These are phyloP conservation scores for Xanthorhoe designata DNA, from an alignment of 2,888 invertebrate genomes.

Conservation along the genomic window DNA sequence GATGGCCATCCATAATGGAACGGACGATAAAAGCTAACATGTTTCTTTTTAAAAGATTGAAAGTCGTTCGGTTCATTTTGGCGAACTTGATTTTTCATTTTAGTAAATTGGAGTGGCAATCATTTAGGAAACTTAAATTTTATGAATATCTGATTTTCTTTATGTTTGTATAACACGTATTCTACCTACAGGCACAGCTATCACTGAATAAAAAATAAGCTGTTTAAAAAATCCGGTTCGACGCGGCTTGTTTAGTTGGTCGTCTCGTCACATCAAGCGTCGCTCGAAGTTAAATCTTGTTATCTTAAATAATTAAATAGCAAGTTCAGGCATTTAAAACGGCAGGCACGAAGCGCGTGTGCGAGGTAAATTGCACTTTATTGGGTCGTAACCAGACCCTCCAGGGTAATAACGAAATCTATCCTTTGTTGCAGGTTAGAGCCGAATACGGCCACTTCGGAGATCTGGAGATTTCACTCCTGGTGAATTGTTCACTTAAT, in stretches of 20 bases:
- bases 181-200: too few species aligned
- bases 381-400: neutral
- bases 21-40: constrained; percentile 6
- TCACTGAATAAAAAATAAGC: too few species aligned
- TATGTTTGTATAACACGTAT: too few species aligned
- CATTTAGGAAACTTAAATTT: neutral
- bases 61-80: neutral
- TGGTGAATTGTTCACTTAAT: neutral
- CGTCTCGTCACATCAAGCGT: too few species aligned
- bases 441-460: neutral
- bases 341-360: too few species aligned
- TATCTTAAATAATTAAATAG: too few species aligned
- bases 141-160: neutral
- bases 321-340: too few species aligned
- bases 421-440: constrained; percentile 1
- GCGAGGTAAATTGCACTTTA: too few species aligned
- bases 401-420: neutral
- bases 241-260: too few species aligned
- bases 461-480: neutral
- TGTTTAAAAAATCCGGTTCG: too few species aligned
- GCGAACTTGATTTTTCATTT: neutral
- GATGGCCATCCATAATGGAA: constrained; percentile 10
- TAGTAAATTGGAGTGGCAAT: neutral
- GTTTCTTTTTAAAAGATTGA: constrained; percentile 5
- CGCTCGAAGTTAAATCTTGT: too few species aligned